Conservation (phyloP, 2,113 vertebrate genomes). For the Chascanopsetta lugubris region DNA sequence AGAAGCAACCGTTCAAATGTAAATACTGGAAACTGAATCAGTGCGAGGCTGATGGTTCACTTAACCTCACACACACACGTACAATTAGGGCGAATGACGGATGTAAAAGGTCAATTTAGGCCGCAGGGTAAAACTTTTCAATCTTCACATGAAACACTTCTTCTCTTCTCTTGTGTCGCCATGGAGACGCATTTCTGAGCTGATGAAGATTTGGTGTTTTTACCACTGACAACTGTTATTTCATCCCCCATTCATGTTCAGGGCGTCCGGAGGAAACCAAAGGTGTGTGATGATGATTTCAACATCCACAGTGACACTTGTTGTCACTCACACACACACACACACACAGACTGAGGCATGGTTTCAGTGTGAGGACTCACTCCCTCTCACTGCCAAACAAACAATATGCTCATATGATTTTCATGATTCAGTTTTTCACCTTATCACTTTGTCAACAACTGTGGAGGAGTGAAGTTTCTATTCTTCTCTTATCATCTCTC, state of each 20-base stretch:
- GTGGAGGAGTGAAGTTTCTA: conserved; percentile 47
- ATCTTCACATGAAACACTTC: not conserved
- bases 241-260: not conserved
- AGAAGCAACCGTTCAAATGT: conserved; percentile 36
- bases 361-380: conserved; percentile 28
- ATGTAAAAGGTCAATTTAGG: not conserved
- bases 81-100: not conserved
- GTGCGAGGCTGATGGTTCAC: too few relatives aligned
- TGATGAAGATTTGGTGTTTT: not conserved
- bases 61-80: not conserved
- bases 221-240: not conserved
- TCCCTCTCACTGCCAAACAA: conserved; percentile 24
- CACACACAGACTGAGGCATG: not conserved
- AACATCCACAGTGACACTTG: not conserved
- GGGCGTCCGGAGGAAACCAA: not conserved
- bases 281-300: not conserved
- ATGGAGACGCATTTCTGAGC: not conserved
- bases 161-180: not conserved
- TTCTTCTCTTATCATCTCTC: conserved; percentile 51
- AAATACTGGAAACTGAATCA: conserved; percentile 46
- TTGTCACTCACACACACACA: not conserved
- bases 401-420: conserved; percentile 12
- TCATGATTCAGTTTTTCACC: conserved; percentile 41
- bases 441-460: conserved; percentile 64
- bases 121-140: not conserved